Evolutionary conservation across 2,113 vertebrate genomes (phyloP).

Genomic region (Laticauda laticaudata): DNA sequence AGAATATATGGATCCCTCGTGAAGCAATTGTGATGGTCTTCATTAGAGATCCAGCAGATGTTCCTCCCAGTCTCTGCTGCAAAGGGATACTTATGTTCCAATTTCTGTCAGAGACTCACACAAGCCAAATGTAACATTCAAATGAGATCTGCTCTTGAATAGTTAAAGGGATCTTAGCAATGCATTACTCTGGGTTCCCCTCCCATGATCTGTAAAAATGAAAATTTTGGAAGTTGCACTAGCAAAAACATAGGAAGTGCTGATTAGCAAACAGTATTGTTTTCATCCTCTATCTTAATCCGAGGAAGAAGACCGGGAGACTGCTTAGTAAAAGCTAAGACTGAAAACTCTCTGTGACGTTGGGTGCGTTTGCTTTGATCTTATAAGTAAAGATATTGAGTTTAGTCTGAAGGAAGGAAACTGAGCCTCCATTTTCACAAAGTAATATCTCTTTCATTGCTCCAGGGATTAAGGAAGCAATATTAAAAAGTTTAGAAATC

Average conservation of each 20-base stretch:
- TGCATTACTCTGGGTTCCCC: neutral
- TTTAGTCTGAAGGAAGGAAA: neutral
- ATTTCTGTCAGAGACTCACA: neutral
- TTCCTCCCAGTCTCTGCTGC: neutral
- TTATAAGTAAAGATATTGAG: neutral
- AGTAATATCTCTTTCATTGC: neutral
- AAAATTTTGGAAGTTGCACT: neutral
- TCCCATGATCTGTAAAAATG: neutral
- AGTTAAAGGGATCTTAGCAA: neutral
- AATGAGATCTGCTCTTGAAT: neutral
- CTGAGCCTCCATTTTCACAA: neutral
- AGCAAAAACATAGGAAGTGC: neutral
- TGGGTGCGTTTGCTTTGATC: neutral
- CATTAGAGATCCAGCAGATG: neutral
- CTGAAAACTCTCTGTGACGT: neutral
- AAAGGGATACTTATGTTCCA: neutral
- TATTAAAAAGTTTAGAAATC: neutral
- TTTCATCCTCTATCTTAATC: neutral
- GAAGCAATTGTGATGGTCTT: neutral
- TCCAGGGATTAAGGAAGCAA: neutral
- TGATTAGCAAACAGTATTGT: neutral
- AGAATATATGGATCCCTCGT: neutral
- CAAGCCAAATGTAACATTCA: neutral
- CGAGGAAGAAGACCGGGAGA: neutral
- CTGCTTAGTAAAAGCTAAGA: neutral